Conservation (phyloP, 2,888 invertebrate genomes). For the Geotrupes spiniger region DNA sequence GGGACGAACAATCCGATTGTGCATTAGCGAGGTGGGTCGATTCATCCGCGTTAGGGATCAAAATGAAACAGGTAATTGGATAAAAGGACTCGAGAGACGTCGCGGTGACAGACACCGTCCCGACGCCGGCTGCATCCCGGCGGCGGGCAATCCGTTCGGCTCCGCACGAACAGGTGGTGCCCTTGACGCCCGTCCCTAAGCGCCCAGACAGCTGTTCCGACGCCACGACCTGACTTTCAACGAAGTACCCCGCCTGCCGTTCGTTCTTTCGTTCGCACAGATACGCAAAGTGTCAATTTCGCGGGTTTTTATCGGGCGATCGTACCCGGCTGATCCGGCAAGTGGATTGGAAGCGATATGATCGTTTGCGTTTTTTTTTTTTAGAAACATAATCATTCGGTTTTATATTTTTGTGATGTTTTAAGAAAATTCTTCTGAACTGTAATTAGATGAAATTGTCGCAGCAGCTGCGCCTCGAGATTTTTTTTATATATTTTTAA, state of each 20-base stretch:
- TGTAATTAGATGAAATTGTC: too few species aligned
- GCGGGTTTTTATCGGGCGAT: too few species aligned
- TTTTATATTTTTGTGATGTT: too few species aligned
- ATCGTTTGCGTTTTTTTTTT: too few species aligned
- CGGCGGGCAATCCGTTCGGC: constrained; percentile 36
- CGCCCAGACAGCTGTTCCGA: constrained; percentile 41
- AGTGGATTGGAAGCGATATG: too few species aligned
- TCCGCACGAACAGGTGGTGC: constrained; percentile 44
- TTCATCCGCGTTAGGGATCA: constrained; percentile 7
- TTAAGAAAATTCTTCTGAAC: too few species aligned
- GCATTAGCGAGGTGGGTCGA: background rate
- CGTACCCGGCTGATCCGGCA: too few species aligned
- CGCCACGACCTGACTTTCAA: constrained; percentile 24
- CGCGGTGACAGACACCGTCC: constrained; percentile 36
- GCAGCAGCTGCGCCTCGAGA: too few species aligned
- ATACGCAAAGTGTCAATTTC: background rate
- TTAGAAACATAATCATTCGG: too few species aligned
- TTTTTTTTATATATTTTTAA: too few species aligned
- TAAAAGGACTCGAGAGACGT: constrained; percentile 34
- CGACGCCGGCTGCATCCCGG: constrained; percentile 36
- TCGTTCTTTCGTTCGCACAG: background rate
- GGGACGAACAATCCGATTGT: too few species aligned
- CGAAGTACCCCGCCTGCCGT: too few species aligned
- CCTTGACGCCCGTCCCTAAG: constrained; percentile 37
- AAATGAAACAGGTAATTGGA: constrained; percentile 32